Percentiles rank a stretch among this genome's conserved stretches.
Conservation (phyloP, 2,797 vertebrate genomes). For the Xiphorhynchus erythropygius region DNA sequence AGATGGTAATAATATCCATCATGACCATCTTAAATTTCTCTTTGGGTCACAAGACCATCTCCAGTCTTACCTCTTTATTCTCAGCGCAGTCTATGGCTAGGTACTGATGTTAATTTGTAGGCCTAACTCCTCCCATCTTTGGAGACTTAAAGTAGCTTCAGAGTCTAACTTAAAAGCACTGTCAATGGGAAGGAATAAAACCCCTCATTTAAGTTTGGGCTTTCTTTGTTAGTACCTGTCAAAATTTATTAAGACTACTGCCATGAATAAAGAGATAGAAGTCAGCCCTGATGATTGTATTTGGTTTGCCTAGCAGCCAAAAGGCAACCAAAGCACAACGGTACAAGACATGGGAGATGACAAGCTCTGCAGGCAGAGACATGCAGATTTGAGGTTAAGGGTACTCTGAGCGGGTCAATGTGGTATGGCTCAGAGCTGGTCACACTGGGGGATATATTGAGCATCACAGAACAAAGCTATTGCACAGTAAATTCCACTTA, state of each 20-base stretch:
- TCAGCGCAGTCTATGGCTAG: background rate
- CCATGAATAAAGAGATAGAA: background rate
- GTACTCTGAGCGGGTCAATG: background rate
- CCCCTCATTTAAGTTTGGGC: background rate
- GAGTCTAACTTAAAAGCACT: background rate
- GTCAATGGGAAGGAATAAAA: background rate
- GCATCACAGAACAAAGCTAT: background rate
- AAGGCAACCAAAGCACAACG: background rate
- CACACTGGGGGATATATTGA: fast-evolving
- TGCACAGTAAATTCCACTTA: background rate
- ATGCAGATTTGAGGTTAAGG: background rate
- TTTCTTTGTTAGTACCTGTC: background rate
- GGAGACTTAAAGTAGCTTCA: background rate
- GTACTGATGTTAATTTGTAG: background rate
- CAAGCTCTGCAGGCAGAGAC: background rate
- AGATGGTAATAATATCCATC: background rate
- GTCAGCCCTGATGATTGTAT: background rate
- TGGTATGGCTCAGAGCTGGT: background rate
- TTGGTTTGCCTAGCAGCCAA: background rate
- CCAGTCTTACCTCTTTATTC: background rate
- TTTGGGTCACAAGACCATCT: background rate
- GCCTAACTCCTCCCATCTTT: background rate
- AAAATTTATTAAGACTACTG: background rate
- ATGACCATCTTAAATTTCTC: background rate
- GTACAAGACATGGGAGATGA: background rate